phyloP scores from a whole-genome alignment of 2,888 invertebrate species.

The Phorcus lineatus region DNA sequence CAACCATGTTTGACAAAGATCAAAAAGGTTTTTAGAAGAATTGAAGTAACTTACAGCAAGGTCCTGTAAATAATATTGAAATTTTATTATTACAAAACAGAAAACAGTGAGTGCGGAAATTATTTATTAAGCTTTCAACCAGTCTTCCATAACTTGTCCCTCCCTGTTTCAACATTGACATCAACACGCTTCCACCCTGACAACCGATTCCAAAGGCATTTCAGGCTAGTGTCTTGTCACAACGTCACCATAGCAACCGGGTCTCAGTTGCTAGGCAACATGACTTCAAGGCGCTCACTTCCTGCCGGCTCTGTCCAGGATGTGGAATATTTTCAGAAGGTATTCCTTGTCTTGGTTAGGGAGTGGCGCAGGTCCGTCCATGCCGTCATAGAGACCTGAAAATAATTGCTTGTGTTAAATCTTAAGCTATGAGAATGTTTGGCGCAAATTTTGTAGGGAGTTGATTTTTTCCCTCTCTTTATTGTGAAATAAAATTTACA shows the following conservation, averaged over 20 bases:
- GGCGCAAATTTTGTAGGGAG: neutral
- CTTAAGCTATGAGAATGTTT: neutral
- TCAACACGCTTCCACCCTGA: neutral
- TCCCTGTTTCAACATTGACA: neutral
- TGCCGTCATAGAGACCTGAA: neutral
- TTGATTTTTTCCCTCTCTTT: too few species aligned
- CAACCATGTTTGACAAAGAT: too few species aligned
- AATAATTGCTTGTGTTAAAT: neutral
- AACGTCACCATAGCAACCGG: neutral
- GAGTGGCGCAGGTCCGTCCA: neutral
- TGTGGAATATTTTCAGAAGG: neutral
- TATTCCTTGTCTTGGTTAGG: neutral
- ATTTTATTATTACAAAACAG: neutral
- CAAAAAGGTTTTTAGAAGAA: too few species aligned
- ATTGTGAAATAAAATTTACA: too few species aligned
- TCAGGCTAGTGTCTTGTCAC: neutral
- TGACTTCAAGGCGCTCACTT: neutral
- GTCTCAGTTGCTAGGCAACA: slow-evolving; percentile 2
- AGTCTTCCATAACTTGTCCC: neutral
- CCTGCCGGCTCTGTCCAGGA: neutral
- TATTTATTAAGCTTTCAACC: neutral
- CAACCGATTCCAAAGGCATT: neutral
- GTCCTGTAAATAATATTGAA: too few species aligned
- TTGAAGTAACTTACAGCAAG: too few species aligned
- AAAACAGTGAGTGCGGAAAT: neutral